Conservation (phyloP, 2,888 invertebrate genomes). For the Scaptodrosophila latifasciaeformis region DNA sequence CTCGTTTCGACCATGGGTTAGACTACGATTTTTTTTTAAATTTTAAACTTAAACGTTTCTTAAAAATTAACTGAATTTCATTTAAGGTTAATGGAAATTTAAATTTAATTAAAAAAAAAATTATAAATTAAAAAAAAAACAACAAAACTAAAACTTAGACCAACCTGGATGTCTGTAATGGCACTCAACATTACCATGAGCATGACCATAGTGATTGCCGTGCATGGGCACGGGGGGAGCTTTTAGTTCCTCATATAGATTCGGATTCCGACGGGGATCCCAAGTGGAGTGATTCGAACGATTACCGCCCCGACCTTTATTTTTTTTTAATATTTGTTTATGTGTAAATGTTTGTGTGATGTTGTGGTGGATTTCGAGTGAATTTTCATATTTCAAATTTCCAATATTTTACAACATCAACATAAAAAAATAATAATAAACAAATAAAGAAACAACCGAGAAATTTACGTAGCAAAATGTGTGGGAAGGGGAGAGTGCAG, state of each 20-base stretch:
- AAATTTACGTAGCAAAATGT: constrained; percentile 25
- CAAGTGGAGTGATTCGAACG: constrained; percentile 84
- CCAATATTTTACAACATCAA: constrained; percentile 63
- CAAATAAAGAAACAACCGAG: constrained; percentile 23
- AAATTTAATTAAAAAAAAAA: no score
- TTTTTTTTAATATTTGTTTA: no score
- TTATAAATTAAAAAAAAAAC: constrained; percentile 19
- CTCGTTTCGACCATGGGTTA: constrained; percentile 34
- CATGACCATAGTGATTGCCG: constrained; percentile 71
- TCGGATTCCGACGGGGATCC: constrained; percentile 88
- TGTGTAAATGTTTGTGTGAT: no score
- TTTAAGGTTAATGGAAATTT: no score
- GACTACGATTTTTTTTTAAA: constrained; percentile 42
- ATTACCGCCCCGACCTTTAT: constrained; percentile 72
- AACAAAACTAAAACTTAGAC: constrained; percentile 35
- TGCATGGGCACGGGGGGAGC: constrained; percentile 78
- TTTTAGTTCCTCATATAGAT: constrained; percentile 89
- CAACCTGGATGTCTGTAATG: constrained; percentile 75
- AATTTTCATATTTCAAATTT: constrained; percentile 33
- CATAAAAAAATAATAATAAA: constrained; percentile 20
- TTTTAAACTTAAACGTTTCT: no score
- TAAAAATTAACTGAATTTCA: no score
- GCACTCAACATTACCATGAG: constrained; percentile 70
- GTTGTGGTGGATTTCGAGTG: constrained; percentile 6
- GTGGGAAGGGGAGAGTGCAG: constrained; percentile 24